Evolutionary conservation across 2,797 vertebrate species (phyloP), one percentile per base, ranked within the genome.

Genomic region (Gambusia yucatana): DNA sequence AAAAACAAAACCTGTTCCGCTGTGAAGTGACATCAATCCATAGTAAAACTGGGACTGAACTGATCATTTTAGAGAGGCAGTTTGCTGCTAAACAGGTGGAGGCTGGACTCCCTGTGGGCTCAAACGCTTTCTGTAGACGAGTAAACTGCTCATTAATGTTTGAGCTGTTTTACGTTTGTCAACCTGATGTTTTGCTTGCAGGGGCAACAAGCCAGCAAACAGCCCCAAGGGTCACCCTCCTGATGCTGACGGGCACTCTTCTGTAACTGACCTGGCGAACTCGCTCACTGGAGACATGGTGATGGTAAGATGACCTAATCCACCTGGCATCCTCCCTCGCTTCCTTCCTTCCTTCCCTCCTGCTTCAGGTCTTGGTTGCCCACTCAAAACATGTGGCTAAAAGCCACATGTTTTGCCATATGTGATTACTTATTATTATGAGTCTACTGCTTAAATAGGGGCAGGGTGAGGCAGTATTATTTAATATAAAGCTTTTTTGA

Each of bases 281-380:
- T 99, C 98, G 44, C 96, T 99, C 88, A 99, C 98, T 83, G 98
- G 98, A 75, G 98, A 99, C 95, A 99, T 99, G 98, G 96, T 99
- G 73, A 99, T 99, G 98, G 98, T 99, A 96, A 36, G 97, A 95
- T 39, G 5, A 5, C 57, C 57, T 57, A 30, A 5, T 30, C n/a
- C 55, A 30, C 13, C 57, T 61, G 14, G 8, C 25, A 25, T 25
- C 50, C 50, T 52, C 22, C 50, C 22, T 52, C 22, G 22, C 7
- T 52, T 52, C 50, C 50, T 52, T 52, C 48, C 48, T 22, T 50
- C 22, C 50, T 50, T 20, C 20, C 22, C 16, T 17, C 46, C 48
- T 52, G 48, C 48, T 22, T 52, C 22, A 52, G 7, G 48, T 52
- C 20, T 52, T 52, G 48, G 17, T 52, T 52, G 25, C 25, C 48